Percentiles rank a stretch among this genome's conserved stretches.
These are phyloP conservation scores for Ctenochaetus hawaiiensis DNA, from an alignment of 2,797 vertebrate species.

Conservation along the genomic window DNA sequence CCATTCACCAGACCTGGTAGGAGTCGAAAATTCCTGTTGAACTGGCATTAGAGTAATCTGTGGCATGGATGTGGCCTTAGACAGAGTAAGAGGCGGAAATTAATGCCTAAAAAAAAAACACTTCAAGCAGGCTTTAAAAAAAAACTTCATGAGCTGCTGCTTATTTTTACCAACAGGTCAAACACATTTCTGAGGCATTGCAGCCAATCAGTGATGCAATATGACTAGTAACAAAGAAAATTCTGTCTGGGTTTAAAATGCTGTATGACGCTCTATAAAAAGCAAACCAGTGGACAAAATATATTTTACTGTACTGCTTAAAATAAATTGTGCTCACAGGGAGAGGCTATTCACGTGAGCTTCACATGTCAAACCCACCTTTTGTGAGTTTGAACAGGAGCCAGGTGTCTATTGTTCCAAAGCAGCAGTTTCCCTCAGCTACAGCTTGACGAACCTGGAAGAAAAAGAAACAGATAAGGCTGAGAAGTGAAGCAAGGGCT, in stretches of 20 bases:
- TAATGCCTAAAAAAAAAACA: neutral
- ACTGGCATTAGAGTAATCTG: constrained; percentile 97
- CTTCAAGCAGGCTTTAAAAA: neutral
- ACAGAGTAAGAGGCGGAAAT: constrained; percentile 27
- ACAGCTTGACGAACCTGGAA: constrained; percentile 88
- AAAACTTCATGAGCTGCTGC: neutral
- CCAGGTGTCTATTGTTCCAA: constrained; percentile 96
- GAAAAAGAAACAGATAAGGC: constrained; percentile 18
- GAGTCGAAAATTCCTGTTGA: constrained; percentile 94
- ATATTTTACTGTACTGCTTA: neutral
- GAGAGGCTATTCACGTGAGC: neutral
- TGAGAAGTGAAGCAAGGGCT: neutral
- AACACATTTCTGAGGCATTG: constrained; percentile 47
- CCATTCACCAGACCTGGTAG: constrained; percentile 85
- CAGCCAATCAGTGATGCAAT: constrained; percentile 37
- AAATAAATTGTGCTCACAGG: neutral
- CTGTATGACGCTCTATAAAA: constrained; percentile 8
- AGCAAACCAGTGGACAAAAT: constrained; percentile 3
- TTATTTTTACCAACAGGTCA: constrained; percentile 1
- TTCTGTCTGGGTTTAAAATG: constrained; percentile 28
- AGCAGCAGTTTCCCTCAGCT: constrained; percentile 91
- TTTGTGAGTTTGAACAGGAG: constrained; percentile 93
- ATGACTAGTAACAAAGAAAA: constrained; percentile 45
- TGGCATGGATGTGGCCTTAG: constrained; percentile 90
- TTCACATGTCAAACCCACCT: constrained; percentile 79